phyloP scores from a whole-genome alignment of 1,140 invertebrate species.

The Geopemphigus sp. region DNA sequence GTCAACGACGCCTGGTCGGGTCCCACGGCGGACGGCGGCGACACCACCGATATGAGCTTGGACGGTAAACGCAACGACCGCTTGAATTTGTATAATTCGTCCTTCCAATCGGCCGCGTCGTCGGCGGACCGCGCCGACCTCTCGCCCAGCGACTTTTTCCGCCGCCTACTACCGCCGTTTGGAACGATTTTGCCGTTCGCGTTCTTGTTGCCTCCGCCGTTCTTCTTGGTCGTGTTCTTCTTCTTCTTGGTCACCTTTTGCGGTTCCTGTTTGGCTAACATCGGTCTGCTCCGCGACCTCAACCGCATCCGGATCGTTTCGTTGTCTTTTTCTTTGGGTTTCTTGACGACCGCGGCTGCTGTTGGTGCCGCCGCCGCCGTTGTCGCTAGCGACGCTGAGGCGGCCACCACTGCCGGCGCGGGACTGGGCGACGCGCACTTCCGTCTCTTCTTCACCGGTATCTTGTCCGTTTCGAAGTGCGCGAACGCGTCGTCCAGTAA shows the following conservation, averaged over 20 bases:
- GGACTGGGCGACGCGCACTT: background rate
- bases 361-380: too few species aligned
- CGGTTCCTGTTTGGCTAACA: conserved; percentile 3
- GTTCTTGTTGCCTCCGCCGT: too few species aligned
- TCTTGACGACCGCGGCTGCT: background rate
- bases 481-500: conserved; percentile 22
- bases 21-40: conserved; percentile 34
- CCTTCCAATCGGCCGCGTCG: conserved; percentile 66
- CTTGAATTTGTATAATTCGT: conserved; percentile 77
- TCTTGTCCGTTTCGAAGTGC: conserved; percentile 19
- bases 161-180: conserved; percentile 9
- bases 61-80: conserved; percentile 74
- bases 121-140: conserved; percentile 55
- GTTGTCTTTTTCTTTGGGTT: conserved; percentile 7
- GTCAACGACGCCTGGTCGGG: conserved; percentile 29
- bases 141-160: conserved; percentile 33
- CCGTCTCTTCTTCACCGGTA: background rate
- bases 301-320: conserved; percentile 26
- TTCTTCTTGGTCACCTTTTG: background rate
- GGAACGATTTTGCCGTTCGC: conserved; percentile 33
- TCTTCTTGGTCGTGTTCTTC: background rate
- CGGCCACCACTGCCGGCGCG: background rate
- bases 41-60: conserved; percentile 71
- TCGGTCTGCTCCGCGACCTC: conserved; percentile 19
- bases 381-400: background rate